These are phyloP conservation scores for Schmidtea mediterranea DNA, from an alignment of 1,140 invertebrate genomes.

Conservation along the genomic window DNA sequence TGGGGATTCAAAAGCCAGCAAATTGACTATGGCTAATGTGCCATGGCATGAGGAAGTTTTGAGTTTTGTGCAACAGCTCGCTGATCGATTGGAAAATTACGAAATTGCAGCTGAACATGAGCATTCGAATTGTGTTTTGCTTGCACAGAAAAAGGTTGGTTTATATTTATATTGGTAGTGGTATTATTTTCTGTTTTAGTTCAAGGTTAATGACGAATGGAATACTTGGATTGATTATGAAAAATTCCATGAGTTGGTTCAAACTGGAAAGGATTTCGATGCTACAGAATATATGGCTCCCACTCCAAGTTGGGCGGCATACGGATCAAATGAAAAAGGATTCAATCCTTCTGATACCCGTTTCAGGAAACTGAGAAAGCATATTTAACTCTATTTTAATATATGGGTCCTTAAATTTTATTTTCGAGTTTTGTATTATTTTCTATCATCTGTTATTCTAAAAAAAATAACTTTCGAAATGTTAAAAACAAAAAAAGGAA, in stretches of 20 bases:
- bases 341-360: slow-evolving; percentile 25
- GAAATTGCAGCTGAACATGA: slow-evolving; percentile 37
- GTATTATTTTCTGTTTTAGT: slow-evolving; percentile 15
- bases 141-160: slow-evolving; percentile 34
- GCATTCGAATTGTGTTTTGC: slow-evolving; percentile 37
- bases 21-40: slow-evolving; percentile 38
- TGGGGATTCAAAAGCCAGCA: slow-evolving; percentile 33
- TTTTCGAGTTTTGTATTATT: no score
- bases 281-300: slow-evolving; percentile 27
- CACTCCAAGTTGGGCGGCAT: slow-evolving; percentile 30
- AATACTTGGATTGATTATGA: slow-evolving; percentile 33
- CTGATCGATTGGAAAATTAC: slow-evolving; percentile 29
- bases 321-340: slow-evolving; percentile 29
- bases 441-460: no score
- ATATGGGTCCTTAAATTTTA: no score
- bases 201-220: slow-evolving; percentile 28
- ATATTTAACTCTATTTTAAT: no score
- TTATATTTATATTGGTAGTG: no score
- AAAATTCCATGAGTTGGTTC: slow-evolving; percentile 28
- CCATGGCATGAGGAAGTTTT: slow-evolving; percentile 39
- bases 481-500: no score
- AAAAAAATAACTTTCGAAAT: no score
- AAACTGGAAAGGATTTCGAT: slow-evolving; percentile 21
- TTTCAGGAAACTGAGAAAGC: background rate
- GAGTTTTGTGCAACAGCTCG: slow-evolving; percentile 30